Conservation (phyloP, 2,113 vertebrate species). For the Pterocles orientalis region DNA sequence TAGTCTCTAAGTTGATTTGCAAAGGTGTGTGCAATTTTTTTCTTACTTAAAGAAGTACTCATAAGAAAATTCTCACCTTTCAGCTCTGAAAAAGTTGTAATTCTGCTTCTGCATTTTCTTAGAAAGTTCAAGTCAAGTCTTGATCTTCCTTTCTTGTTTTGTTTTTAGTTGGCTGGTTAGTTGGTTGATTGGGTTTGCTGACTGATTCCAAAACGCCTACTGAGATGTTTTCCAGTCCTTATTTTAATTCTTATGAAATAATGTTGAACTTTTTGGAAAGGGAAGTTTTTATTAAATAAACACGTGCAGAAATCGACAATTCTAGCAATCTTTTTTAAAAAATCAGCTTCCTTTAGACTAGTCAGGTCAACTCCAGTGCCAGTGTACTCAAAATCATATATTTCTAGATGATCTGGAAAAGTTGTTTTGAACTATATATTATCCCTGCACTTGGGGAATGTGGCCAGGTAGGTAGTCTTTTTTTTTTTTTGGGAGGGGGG, state of each 20-base stretch:
- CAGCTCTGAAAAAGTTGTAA: constrained; percentile 1
- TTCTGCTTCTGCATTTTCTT: constrained; percentile 41
- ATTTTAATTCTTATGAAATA: constrained; percentile 25
- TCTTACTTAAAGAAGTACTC: background rate
- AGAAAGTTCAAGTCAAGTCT: constrained; percentile 58
- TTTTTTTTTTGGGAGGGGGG: too few species aligned
- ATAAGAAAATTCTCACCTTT: background rate
- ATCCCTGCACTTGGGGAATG: background rate
- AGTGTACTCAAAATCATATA: background rate
- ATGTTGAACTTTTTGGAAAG: background rate
- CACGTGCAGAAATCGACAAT: background rate
- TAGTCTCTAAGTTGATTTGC: constrained; percentile 14
- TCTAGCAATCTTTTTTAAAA: background rate
- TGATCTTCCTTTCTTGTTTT: constrained; percentile 60
- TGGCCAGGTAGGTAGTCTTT: background rate
- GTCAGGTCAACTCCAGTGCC: background rate
- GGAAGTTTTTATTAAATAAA: background rate
- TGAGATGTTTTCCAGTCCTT: constrained; percentile 14
- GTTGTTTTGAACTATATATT: background rate
- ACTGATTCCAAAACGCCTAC: constrained; percentile 57
- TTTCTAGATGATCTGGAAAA: background rate
- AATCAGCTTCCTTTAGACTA: background rate
- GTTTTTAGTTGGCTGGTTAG: constrained; percentile 39
- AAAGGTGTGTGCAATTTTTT: background rate
- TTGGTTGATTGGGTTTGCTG: constrained; percentile 31